Percentiles rank a stretch among this genome's conserved stretches.
Conservation (phyloP, 2,113 vertebrate species). For the Phoenicopterus ruber region DNA sequence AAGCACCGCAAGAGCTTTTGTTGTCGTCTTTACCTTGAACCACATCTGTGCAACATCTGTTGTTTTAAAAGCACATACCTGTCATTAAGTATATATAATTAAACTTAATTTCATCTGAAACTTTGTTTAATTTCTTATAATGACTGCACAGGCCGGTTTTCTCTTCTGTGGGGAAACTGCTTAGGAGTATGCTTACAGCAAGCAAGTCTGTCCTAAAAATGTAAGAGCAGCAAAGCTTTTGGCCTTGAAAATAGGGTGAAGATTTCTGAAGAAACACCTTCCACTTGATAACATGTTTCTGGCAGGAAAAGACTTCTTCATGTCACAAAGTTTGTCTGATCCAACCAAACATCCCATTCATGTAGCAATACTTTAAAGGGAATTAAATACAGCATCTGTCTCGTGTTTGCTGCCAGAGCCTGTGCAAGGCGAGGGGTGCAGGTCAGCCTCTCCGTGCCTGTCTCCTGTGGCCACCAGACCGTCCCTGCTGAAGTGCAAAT, state of each 20-base stretch:
- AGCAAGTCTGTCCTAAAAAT: background rate
- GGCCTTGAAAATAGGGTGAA: background rate
- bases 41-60: constrained; percentile 19
- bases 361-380: background rate
- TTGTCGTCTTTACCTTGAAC: constrained; percentile 1
- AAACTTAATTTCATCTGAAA: constrained; percentile 22
- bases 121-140: background rate
- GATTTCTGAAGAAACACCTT: background rate
- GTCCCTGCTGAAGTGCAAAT: background rate
- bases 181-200: background rate
- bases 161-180: background rate
- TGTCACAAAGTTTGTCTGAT: background rate
- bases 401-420: background rate
- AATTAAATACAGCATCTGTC: background rate
- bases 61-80: constrained; percentile 41
- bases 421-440: background rate
- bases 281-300: background rate
- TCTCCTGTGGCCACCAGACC: background rate
- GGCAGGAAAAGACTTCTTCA: background rate
- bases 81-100: constrained; percentile 40
- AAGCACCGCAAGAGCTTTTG: background rate
- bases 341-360: background rate
- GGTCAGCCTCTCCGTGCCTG: background rate
- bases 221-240: background rate
- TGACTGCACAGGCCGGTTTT: background rate